Base-by-base conservation (phyloP, 2,888 invertebrate genomes). In the Autographa gamma region DNA sequence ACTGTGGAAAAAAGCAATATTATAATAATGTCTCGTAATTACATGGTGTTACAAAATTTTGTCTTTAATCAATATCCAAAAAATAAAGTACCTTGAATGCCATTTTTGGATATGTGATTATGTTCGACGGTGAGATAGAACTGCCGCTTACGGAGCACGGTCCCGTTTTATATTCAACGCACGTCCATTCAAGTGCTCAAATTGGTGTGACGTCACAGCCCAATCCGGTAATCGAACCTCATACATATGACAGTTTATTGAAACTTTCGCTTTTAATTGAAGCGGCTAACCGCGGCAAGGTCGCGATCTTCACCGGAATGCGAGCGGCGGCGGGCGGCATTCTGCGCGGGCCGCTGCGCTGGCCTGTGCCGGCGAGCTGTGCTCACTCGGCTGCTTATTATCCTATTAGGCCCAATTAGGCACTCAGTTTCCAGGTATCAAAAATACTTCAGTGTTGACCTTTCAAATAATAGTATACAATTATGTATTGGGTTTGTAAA, bases 261-360 rank as follows among this genome's bases (percentile, higher is more conserved):
- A 77, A 85, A 92, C 93, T 93, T 93, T 93, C 92, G 89, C 90
- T 93, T 93, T 92, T 90, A 91, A 91, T 90, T 90, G 86, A 88
- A 83, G 85, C 83, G 78, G 82, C 81, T 86, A 85, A 82, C 77
- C 70, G 80, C 87, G 83, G 85, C 91, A 92, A 93, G 93, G 93
- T 90, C 91, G 82, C 78, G 89, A 85, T 89, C 87, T 85, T 88
- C 86, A 77, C 48, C 64, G 85, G 86, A 86, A 89, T 88, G 85
- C 83, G 80, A 80, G 77, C 81, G 58, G 18, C 54, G 54, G 9
- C 19, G 54, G 54, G 54, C 19, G 54, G 19, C 54, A 19, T 43
- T 18, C 54, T 54, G 32, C 38, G 68, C 48, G 66, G 60, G 67
- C 65, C 75, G 79, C 54, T 63, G 62, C 58, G 9, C 25, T 18